phyloP scores from a whole-genome alignment of 2,888 invertebrate genomes.

The Sinohyriopsis cumingii region DNA sequence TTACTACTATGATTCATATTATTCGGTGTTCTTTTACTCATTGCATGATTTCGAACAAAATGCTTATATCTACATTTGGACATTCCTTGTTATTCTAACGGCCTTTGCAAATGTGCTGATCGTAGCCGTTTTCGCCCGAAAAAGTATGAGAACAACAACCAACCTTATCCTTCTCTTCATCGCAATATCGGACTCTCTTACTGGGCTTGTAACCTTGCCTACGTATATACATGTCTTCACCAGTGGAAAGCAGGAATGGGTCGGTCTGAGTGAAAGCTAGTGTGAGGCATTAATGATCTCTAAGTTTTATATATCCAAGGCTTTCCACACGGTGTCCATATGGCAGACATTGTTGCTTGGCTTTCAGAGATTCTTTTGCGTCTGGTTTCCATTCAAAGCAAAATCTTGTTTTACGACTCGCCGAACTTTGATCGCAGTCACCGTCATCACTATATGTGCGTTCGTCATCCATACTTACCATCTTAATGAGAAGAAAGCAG shows the following conservation, averaged over 20 bases:
- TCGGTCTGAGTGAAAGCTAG: neutral
- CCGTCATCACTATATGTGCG: constrained; percentile 18
- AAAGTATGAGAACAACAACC: constrained; percentile 17
- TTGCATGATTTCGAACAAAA: neutral
- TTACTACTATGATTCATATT: too few relatives aligned
- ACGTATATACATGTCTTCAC: constrained; percentile 8
- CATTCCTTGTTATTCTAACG: constrained; percentile 9
- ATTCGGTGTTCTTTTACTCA: neutral
- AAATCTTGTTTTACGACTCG: constrained; percentile 13
- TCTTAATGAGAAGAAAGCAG: constrained; percentile 8
- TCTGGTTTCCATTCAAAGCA: constrained; percentile 22
- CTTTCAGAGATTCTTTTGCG: constrained; percentile 30
- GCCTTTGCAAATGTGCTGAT: constrained; percentile 18
- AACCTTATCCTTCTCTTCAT: constrained; percentile 19
- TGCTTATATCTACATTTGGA: constrained; percentile 4
- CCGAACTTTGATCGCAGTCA: constrained; percentile 8
- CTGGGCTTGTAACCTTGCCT: constrained; percentile 16
- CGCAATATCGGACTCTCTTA: constrained; percentile 18
- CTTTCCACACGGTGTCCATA: constrained; percentile 34
- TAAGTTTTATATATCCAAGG: constrained; percentile 20
- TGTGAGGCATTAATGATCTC: constrained; percentile 21
- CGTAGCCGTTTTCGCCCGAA: constrained; percentile 13
- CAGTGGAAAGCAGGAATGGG: too few relatives aligned
- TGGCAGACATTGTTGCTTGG: constrained; percentile 38
- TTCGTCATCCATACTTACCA: constrained; percentile 22